A percentile compares a stretch with the other conserved stretches of the same genome.
phyloP scores from a whole-genome alignment of 2,797 vertebrate genomes.

The Dryobates pubescens region DNA sequence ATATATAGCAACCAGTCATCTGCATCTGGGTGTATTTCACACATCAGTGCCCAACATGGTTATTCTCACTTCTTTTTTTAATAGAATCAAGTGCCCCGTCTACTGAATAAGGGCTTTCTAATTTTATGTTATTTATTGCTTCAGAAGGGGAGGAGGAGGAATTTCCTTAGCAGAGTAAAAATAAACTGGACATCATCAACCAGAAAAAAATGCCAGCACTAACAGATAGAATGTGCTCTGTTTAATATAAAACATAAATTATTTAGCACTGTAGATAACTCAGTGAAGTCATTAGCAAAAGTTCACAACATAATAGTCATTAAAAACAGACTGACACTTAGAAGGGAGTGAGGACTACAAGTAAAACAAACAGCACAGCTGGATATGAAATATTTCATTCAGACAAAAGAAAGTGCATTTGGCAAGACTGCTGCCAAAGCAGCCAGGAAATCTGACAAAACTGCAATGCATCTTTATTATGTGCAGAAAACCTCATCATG shows the following conservation, averaged over 20 bases:
- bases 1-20: conserved; percentile 47
- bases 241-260: conserved; percentile 65
- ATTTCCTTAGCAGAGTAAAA: conserved; percentile 75
- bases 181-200: conserved; percentile 48
- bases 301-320: conserved; percentile 49
- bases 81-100: conserved; percentile 73
- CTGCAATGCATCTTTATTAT: conserved; percentile 5
- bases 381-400: conserved; percentile 50
- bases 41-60: conserved; percentile 71
- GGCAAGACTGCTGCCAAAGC: conserved; percentile 28
- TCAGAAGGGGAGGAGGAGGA: conserved; percentile 68
- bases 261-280: conserved; percentile 12
- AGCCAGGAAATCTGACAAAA: conserved; percentile 48
- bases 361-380: conserved; percentile 26
- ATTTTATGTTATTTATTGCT: conserved; percentile 77
- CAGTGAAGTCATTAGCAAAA: conserved; percentile 29
- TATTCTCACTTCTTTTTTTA: conserved; percentile 85
- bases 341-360: conserved; percentile 45
- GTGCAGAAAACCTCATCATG: background rate
- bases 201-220: conserved; percentile 48
- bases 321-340: conserved; percentile 24
- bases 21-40: conserved; percentile 77
- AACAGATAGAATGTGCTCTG: conserved; percentile 31
- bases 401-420: conserved; percentile 41
- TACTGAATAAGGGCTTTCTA: conserved; percentile 78